Base-by-base conservation (phyloP, 2,797 vertebrate species). In the Scolopax bukidnonensis region DNA sequence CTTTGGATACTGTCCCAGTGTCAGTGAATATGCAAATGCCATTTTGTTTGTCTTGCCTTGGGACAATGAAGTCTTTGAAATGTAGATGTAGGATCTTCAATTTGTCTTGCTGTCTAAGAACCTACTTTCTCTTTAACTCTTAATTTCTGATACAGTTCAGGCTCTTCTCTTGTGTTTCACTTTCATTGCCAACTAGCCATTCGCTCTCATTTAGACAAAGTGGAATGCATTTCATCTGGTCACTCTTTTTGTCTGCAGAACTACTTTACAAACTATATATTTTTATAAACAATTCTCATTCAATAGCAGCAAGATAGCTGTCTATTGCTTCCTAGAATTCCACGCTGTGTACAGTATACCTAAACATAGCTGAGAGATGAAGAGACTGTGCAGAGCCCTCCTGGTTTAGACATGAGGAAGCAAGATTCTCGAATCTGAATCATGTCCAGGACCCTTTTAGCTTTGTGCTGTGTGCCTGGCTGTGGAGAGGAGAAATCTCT, bases 11-110 rank as follows among this genome's bases (percentile, higher is more conserved):
- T 74, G 69, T 50, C 82, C 71, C 91, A 91, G 63, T 74, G 89
- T 13, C 87, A 83, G 60, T 56, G 75, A 89, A 91, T 91, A 95
- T 95, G 95, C 95, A 97, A 96, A 95, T 95, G 11, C 33, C 40
- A 9, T 50, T 91, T 96, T 89, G 48, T 93, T 93, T 94, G 60
- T 65, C 89, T 95, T 95, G 89, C 93, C 94, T 80, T 95, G 87
- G 94, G 95, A 93, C 87, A 92, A 41, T 25, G 14, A 94, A 85
- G 48, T 60, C 91, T 96, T 97, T 95, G 96, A 96, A 97, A 89
- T 97, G 95, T 28, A 97, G 84, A 96, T 95, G 68, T 33, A 14
- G 48, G 23, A 92, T 93, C 71, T 87, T 76, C 91, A 91, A 76
- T 93, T 92, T 85, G 51, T 74, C 84, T 89, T 95, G 84, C 82